Evolutionary conservation across 2,797 vertebrate genomes (phyloP).

Genomic region (Gorsachius magnificus): DNA sequence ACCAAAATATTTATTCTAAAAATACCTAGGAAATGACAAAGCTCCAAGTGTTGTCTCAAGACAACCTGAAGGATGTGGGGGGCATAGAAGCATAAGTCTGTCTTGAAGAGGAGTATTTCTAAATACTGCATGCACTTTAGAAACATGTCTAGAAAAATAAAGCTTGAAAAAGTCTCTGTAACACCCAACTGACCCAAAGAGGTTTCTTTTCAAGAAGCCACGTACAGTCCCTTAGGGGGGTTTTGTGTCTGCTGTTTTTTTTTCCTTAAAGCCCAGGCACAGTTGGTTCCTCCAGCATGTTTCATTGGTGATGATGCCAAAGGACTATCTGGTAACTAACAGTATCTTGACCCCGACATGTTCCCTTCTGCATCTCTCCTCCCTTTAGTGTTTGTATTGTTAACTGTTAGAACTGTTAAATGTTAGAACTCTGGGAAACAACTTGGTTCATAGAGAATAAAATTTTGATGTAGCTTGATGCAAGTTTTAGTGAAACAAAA

Average conservation of each 20-base stretch:
- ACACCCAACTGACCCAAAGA: background rate
- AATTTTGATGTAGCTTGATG: conserved; percentile 16
- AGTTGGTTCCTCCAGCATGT: background rate
- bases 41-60: conserved; percentile 57
- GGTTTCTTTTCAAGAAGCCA: background rate
- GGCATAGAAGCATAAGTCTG: background rate
- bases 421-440: background rate
- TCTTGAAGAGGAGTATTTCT: background rate
- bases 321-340: background rate
- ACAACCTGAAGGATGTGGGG: conserved; percentile 46
- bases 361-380: background rate
- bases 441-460: background rate
- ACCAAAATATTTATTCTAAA: conserved; percentile 53
- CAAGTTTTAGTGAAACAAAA: background rate
- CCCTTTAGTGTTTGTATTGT: background rate
- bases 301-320: background rate
- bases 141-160: conserved; percentile 37
- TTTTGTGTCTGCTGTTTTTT: background rate
- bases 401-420: background rate
- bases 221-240: fast-evolving
- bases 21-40: conserved; percentile 63
- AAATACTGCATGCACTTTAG: background rate
- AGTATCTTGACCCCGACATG: background rate
- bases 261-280: background rate
- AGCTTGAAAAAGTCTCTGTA: background rate